These are phyloP conservation scores for Synergus laeviventris DNA, from an alignment of 2,888 invertebrate species.

Conservation along the genomic window DNA sequence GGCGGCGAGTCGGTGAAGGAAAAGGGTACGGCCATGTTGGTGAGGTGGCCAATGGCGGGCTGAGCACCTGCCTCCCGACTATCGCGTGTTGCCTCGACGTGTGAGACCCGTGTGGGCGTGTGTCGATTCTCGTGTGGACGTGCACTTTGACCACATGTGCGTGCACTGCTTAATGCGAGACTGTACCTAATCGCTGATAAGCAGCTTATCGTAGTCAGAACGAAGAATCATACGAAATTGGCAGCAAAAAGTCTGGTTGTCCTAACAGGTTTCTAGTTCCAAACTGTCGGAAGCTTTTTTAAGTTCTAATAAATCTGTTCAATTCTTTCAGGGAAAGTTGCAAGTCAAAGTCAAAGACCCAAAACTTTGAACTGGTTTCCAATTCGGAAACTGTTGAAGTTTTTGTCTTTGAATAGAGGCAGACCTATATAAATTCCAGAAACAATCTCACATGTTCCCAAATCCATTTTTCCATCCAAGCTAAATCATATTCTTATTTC, in stretches of 20 bases:
- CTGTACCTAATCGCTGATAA: slow-evolving; percentile 29
- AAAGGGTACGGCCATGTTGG: slow-evolving; percentile 75
- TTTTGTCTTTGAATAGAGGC: not conserved
- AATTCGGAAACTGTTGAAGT: not conserved
- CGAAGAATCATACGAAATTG: not conserved
- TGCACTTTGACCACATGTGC: slow-evolving; percentile 51
- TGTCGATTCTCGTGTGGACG: slow-evolving; percentile 59
- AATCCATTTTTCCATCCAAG: not conserved
- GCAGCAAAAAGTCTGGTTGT: not conserved
- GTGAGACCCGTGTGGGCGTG: slow-evolving; percentile 70
- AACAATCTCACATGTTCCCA: too few species aligned
- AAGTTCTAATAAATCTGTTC: not conserved
- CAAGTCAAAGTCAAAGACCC: too few species aligned
- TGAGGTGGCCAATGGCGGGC: slow-evolving; percentile 75
- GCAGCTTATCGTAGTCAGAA: not conserved
- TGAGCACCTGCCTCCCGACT: slow-evolving; percentile 74
- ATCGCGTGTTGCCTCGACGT: slow-evolving; percentile 66
- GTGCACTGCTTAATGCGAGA: slow-evolving; percentile 44
- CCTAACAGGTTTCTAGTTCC: not conserved
- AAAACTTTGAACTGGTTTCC: not conserved
- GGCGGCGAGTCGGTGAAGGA: slow-evolving; percentile 61
- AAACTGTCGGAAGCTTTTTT: not conserved
- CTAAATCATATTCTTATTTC: not conserved
- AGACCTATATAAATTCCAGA: not conserved
- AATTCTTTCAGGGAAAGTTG: too few species aligned